Evolutionary conservation across 2,888 invertebrate genomes (phyloP), one percentile per base, ranked within the genome.

Genomic region (Dynastes tityus): DNA sequence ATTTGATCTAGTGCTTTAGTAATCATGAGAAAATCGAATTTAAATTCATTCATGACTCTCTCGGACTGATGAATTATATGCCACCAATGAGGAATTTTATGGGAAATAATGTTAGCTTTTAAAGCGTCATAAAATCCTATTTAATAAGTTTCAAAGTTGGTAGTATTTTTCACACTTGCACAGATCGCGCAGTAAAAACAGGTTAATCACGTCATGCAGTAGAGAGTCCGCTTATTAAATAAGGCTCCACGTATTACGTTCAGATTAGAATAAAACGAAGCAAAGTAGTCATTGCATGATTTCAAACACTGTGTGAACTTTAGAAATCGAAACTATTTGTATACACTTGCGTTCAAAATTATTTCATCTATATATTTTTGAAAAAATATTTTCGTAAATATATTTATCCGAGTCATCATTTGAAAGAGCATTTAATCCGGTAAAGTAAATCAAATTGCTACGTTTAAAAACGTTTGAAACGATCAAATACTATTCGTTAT

Each of bases 401-500:
- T 55, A 45, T 45, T 9, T 45, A 45, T 45, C 2, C 11, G 2
- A 11, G 45, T 45, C 45, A 45, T 45, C 11, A 45, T 45, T 11
- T 11, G 11, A 11, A 45, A 45, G 9, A 45, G 8, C 45, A 2
- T 45, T 9, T 11, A 45, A 11, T 45, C 45, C 11, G 45, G 9
- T 45, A 45, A 45, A 45, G 8, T 45, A 45, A 45, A 45, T 8
- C 11, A 45, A 2, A 8, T 6, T 9, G 45, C 49, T 70, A 53
- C 55, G 70, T 29, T 70, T 70, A 45, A 70, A 70, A 55, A 9
- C 27, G 55, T 70, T 70, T 55, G 27, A n/a, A 70, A 70, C 27
- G 29, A 16, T 13, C n/a, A 32, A 45, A 8, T 45, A 51, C 77
- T 63, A 53, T 71, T 78, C 70, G 71, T 86, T 87, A 88, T 88